A percentile compares a stretch with the other conserved stretches of the same genome.
Conservation (phyloP, 2,797 vertebrate species). For the Mus caroli region DNA sequence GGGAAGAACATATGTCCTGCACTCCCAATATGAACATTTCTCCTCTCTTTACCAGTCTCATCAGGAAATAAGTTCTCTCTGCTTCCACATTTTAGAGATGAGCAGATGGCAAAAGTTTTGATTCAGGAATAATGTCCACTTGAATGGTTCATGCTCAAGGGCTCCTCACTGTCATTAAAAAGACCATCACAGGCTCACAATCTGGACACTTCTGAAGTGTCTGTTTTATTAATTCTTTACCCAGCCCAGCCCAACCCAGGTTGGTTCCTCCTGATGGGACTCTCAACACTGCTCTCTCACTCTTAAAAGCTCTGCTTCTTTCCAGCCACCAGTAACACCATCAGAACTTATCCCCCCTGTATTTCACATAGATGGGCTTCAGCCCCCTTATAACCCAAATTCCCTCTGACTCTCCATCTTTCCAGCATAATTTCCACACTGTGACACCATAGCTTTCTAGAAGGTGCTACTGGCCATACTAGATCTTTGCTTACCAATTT, state of each 20-base stretch:
- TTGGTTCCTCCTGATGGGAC: neutral
- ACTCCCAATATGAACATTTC: conserved; percentile 88
- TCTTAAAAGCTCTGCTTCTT: neutral
- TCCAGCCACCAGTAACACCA: no score
- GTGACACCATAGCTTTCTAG: neutral
- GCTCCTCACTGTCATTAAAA: conserved; percentile 86
- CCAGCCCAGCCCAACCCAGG: neutral
- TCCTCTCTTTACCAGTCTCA: conserved; percentile 86
- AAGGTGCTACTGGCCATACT: neutral
- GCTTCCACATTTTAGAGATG: conserved; percentile 86
- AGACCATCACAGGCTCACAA: conserved; percentile 76
- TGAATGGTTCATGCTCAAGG: conserved; percentile 86
- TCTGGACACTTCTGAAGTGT: conserved; percentile 81
- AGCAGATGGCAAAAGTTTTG: conserved; percentile 90
- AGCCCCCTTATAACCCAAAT: neutral
- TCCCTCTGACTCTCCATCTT: neutral
- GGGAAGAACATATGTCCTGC: conserved; percentile 87
- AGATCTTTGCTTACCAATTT: neutral
- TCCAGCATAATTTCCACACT: neutral
- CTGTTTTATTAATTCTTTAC: conserved; percentile 22
- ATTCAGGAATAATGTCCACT: conserved; percentile 89
- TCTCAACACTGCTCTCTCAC: accelerated
- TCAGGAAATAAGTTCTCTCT: conserved; percentile 88
- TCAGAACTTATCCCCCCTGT: accelerated
- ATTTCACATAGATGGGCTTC: accelerated